Evolutionary conservation across 2,797 vertebrate species (phyloP).

Genomic region (Anas flavirostris): DNA sequence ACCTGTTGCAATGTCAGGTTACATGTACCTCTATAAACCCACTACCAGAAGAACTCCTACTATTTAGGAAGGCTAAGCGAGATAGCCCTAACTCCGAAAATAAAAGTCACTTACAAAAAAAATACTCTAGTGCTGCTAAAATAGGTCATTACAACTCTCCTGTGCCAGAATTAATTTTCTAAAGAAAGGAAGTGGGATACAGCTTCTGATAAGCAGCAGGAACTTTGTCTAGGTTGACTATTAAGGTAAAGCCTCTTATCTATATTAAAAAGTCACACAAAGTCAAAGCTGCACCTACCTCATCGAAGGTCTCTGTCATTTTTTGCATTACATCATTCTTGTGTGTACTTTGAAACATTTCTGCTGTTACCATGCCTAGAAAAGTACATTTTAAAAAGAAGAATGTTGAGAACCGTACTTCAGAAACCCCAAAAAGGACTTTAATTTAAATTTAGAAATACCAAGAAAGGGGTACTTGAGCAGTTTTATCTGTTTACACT

Average conservation of each 20-base stretch:
- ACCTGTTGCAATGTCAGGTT: background rate
- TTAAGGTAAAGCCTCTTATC: background rate
- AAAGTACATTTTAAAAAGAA: background rate
- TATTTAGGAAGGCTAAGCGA: background rate
- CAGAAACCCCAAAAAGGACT: background rate
- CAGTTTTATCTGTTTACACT: background rate
- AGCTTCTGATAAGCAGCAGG: background rate
- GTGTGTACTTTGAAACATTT: slow-evolving; percentile 89
- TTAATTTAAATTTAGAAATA: background rate
- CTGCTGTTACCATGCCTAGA: slow-evolving; percentile 91
- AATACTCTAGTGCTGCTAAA: background rate
- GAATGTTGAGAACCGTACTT: background rate
- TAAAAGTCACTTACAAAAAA: background rate
- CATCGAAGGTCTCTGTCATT: slow-evolving; percentile 91
- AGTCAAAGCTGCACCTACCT: slow-evolving; percentile 74
- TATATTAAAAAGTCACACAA: background rate
- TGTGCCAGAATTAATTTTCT: background rate
- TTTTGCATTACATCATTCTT: slow-evolving; percentile 85
- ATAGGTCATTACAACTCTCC: background rate
- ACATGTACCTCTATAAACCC: background rate
- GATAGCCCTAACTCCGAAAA: background rate
- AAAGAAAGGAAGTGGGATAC: background rate
- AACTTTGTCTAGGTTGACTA: background rate
- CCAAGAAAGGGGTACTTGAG: background rate
- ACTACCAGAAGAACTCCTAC: background rate